phyloP scores from a whole-genome alignment of 2,888 invertebrate genomes.

The Steromphala cineraria region DNA sequence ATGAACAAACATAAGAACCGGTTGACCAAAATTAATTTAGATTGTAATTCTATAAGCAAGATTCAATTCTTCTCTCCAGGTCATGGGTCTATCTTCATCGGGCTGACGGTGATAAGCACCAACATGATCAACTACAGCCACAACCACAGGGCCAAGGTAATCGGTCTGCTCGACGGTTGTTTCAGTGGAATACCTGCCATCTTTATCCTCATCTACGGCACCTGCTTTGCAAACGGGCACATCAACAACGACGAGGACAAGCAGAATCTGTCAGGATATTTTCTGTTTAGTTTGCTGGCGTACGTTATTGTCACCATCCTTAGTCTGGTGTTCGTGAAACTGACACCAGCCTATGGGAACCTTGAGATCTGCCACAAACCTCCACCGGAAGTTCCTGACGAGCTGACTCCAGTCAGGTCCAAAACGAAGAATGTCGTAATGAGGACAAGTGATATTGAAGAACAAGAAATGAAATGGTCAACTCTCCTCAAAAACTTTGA shows the following conservation, averaged over 20 bases:
- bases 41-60: no score
- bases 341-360: slow-evolving; percentile 31
- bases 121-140: slow-evolving; percentile 55
- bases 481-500: slow-evolving; percentile 48
- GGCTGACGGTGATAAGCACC: slow-evolving; percentile 55
- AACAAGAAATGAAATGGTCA: slow-evolving; percentile 48
- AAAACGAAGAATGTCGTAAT: not conserved
- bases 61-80: slow-evolving; percentile 42
- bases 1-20: no score
- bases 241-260: slow-evolving; percentile 48
- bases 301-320: slow-evolving; percentile 49
- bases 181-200: slow-evolving; percentile 61
- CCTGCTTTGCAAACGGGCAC: slow-evolving; percentile 49
- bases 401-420: not conserved
- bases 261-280: slow-evolving; percentile 58
- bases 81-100: slow-evolving; percentile 59
- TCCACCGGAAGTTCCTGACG: no score
- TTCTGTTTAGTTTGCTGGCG: slow-evolving; percentile 48
- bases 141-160: slow-evolving; percentile 57
- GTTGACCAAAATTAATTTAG: no score
- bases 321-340: slow-evolving; percentile 44
- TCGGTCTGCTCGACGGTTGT: slow-evolving; percentile 58
- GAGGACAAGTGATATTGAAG: slow-evolving; percentile 16
- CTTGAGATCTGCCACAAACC: no score
- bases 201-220: slow-evolving; percentile 52